Evolutionary conservation across 2,113 vertebrate species (phyloP), one percentile per base, ranked within the genome.

Genomic region (Aldabrachelys gigantea): DNA sequence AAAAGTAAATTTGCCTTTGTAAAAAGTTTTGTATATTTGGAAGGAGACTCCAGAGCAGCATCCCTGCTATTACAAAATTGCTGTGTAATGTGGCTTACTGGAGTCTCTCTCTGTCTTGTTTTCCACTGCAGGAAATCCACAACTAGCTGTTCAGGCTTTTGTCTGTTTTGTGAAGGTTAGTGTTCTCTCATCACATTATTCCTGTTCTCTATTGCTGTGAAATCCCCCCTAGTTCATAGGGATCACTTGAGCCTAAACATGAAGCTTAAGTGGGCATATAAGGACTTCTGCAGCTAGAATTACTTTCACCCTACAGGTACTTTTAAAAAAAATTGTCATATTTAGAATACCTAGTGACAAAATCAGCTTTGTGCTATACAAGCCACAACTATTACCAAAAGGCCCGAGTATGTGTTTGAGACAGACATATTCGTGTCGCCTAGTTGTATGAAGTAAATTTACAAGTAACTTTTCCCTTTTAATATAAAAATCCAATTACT

Each of bases 281-380:
- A 76, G 8, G 54, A 53, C 41, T 92, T 89, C 31, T 85, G 82
- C 3, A 56, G 21, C 1, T 81, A 88, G 72, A 35, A 82, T 10
- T 82, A 89, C 35, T 80, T 93, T 82, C 47, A 84, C 54, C 27
- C 80, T 89, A 3, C 47, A 89, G 94, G 13, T 27, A 69, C 22
- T 29, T 84, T 92, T 25, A 6, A 44, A 92, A 87, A 56, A 62
- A 69, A 85, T 87, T 10, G 49, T 16, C n/a, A 17, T 50, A 76
- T 47, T 38, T 59, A 5, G 12, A 87, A 85, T 57, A 56, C 81
- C 88, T 75, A 85, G 19, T 69, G 76, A n/a, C 54, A 92, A 90
- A 94, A 92, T 65, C 85, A 91, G 82, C 81, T 92, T 44, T 79
- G 47, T 94, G 57, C 69, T 76, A 57, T 14, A 22, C 72, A 89